Conservation (phyloP, 2,113 vertebrate species). For the Macroglossus sobrinus region DNA sequence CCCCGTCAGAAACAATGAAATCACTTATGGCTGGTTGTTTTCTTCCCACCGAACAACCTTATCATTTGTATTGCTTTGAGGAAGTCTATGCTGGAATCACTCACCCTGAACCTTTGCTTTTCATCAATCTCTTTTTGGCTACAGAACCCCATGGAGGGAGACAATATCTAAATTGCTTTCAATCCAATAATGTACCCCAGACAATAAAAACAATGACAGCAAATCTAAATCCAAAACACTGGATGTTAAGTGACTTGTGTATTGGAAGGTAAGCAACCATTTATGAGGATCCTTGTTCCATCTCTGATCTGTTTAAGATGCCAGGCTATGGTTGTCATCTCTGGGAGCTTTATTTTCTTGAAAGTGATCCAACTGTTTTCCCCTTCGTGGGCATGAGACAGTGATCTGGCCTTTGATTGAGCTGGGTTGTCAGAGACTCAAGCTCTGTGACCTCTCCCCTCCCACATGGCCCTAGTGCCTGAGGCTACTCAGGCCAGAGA, state of each 20-base stretch:
- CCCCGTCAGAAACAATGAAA: conserved; percentile 47
- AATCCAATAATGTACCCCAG: conserved; percentile 42
- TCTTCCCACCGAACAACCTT: conserved; percentile 38
- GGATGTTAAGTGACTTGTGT: neutral
- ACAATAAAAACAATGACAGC: conserved; percentile 30
- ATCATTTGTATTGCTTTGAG: conserved; percentile 52
- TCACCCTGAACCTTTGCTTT: conserved; percentile 26
- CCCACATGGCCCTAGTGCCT: neutral
- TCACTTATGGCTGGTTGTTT: conserved; percentile 34
- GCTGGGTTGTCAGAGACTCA: neutral
- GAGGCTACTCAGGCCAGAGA: neutral
- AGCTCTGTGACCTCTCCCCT: neutral
- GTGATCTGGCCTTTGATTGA: neutral
- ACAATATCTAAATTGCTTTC: conserved; percentile 63
- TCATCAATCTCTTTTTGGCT: conserved; percentile 60
- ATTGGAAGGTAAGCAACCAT: neutral
- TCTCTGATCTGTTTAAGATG: conserved; percentile 35
- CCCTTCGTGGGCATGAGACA: neutral
- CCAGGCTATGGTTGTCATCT: neutral
- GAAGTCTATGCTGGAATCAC: conserved; percentile 17
- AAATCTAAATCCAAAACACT: conserved; percentile 8
- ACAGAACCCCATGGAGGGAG: conserved; percentile 32
- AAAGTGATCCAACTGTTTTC: neutral
- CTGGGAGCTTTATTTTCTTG: neutral
- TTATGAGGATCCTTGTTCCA: neutral